Conservation (phyloP, 2,888 invertebrate genomes). For the Aporophyla lueneburgensis region DNA sequence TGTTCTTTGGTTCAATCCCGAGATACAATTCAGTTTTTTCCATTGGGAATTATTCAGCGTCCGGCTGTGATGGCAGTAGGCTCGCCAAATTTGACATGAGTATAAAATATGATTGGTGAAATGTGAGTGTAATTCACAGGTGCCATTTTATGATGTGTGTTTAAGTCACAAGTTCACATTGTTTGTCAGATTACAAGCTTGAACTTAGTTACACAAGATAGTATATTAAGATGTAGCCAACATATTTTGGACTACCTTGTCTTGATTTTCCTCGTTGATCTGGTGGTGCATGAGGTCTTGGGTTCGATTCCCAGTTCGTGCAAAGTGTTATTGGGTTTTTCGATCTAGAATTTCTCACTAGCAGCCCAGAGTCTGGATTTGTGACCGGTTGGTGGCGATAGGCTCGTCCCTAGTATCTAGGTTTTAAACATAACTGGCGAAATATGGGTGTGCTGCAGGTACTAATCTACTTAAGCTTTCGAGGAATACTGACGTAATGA, state of each 20-base stretch:
- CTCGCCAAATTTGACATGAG: not conserved
- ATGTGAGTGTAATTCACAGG: too few relatives aligned
- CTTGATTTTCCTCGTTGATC: not conserved
- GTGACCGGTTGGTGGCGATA: not conserved
- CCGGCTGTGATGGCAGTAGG: not conserved
- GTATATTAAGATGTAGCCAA: not conserved
- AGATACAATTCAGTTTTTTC: too few relatives aligned
- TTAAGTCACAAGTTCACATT: slow-evolving; percentile 8
- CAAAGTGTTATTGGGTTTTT: not conserved
- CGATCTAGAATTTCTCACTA: not conserved
- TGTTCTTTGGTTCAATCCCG: not conserved
- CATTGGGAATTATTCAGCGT: not conserved
- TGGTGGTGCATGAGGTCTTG: too few relatives aligned
- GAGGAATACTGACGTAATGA: not conserved
- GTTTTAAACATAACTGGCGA: not conserved
- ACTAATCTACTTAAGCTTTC: not conserved
- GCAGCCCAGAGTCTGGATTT: not conserved
- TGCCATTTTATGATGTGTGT: not conserved
- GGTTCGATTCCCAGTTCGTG: not conserved
- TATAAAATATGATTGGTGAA: not conserved
- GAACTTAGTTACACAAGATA: not conserved
- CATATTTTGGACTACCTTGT: not conserved
- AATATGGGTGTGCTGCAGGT: not conserved
- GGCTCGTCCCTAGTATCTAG: too few relatives aligned
- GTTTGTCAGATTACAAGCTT: slow-evolving; percentile 18